Evolutionary conservation across 2,113 vertebrate genomes (phyloP).

Genomic region (Plestiodon gilberti): DNA sequence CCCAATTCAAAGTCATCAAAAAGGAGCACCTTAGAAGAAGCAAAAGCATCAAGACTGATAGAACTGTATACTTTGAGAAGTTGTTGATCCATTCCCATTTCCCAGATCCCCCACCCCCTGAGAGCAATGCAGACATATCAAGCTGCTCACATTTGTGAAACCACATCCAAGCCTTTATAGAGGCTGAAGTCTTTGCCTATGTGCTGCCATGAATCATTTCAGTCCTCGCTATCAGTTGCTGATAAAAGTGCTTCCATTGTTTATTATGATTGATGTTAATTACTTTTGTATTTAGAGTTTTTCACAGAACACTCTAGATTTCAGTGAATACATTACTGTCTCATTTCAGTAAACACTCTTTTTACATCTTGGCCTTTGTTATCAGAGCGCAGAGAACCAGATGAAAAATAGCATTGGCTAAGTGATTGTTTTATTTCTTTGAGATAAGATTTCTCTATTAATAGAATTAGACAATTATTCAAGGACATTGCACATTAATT

Average conservation of each 20-base stretch:
- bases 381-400: slow-evolving; percentile 50
- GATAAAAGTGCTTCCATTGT: slow-evolving; percentile 64
- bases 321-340: slow-evolving; percentile 65
- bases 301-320: slow-evolving; percentile 56
- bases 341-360: slow-evolving; percentile 56
- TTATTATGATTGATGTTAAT: slow-evolving; percentile 69
- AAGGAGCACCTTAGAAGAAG: neutral
- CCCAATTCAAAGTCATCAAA: neutral
- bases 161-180: slow-evolving; percentile 28
- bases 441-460: slow-evolving; percentile 53
- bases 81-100: slow-evolving; percentile 6
- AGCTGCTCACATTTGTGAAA: neutral
- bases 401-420: slow-evolving; percentile 40
- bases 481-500: slow-evolving; percentile 53
- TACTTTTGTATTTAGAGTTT: slow-evolving; percentile 67
- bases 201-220: slow-evolving; percentile 49
- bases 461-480: slow-evolving; percentile 62
- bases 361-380: slow-evolving; percentile 59
- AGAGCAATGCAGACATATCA: slow-evolving; percentile 10
- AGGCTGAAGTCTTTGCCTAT: slow-evolving; percentile 32
- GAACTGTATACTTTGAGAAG: slow-evolving; percentile 1
- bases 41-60: neutral
- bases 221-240: slow-evolving; percentile 45
- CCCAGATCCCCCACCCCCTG: slow-evolving; percentile 32
- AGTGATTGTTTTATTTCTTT: slow-evolving; percentile 49